Percentiles rank a stretch among this genome's conserved stretches.
These are phyloP conservation scores for Sander lucioperca DNA, from an alignment of 2,113 vertebrate species.

Conservation along the genomic window DNA sequence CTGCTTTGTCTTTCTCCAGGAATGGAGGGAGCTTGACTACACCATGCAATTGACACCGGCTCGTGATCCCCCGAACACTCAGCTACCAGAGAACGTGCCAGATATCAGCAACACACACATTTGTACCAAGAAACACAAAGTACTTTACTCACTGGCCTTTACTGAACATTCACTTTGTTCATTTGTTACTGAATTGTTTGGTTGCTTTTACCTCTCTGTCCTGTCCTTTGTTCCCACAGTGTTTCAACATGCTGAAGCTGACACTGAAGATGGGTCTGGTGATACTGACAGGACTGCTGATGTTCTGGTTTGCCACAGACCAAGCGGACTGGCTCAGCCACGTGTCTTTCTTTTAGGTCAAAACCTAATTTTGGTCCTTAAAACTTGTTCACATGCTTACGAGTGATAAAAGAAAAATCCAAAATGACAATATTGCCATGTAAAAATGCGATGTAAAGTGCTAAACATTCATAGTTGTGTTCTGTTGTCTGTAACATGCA, in stretches of 20 bases:
- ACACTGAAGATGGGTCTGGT: slow-evolving; percentile 65
- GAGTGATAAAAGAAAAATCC: not conserved
- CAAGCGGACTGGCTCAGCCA: slow-evolving; percentile 59
- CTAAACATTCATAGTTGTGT: not conserved
- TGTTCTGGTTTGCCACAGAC: slow-evolving; percentile 77
- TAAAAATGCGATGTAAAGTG: slow-evolving; percentile 14
- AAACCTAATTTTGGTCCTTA: not conserved
- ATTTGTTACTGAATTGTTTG: not conserved
- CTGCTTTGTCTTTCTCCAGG: slow-evolving; percentile 46
- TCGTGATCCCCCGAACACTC: slow-evolving; percentile 15
- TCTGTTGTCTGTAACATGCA: slow-evolving; percentile 14
- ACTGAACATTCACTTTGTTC: not conserved
- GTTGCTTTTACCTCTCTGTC: not conserved
- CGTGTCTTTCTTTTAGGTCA: slow-evolving; percentile 24
- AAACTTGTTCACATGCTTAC: not conserved
- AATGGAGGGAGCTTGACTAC: slow-evolving; percentile 58
- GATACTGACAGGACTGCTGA: slow-evolving; percentile 69
- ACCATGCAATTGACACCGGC: slow-evolving; percentile 2
- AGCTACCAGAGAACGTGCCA: slow-evolving; percentile 20
- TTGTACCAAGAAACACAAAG: slow-evolving; percentile 51
- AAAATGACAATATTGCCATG: not conserved
- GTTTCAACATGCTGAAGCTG: slow-evolving; percentile 62
- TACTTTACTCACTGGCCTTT: slow-evolving; percentile 12
- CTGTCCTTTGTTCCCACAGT: slow-evolving; percentile 55
- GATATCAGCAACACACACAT: slow-evolving; percentile 19